phyloP scores from a whole-genome alignment of 1,140 invertebrate species.

The Planococcus citri region DNA sequence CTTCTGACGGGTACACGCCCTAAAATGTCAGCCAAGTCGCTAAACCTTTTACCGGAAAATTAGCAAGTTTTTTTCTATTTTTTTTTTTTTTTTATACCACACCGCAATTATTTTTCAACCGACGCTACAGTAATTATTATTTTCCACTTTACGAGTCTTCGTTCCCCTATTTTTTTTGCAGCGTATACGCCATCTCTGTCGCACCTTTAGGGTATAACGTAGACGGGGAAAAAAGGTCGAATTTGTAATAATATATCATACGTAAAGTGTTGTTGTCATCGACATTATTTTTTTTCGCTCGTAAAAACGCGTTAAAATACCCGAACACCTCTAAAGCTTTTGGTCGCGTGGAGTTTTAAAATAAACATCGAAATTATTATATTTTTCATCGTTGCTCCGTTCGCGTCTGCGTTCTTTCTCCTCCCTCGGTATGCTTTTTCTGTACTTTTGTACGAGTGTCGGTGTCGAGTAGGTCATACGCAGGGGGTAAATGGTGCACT shows the following conservation, averaged over 20 bases:
- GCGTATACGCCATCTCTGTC: neutral
- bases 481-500: too few species aligned
- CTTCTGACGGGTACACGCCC: neutral
- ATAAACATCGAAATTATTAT: neutral
- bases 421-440: too few species aligned
- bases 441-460: too few species aligned
- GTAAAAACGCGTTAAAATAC: neutral
- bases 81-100: neutral
- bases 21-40: conserved; percentile 2
- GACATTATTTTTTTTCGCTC: neutral
- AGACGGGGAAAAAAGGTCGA: neutral
- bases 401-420: too few species aligned
- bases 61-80: neutral
- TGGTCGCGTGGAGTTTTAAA: neutral
- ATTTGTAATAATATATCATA: neutral
- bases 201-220: neutral
- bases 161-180: neutral
- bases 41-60: conserved; percentile 7
- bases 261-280: neutral
- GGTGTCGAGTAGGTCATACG: too few species aligned
- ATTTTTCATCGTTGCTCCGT: too few species aligned
- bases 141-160: neutral
- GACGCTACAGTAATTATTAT: neutral
- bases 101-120: conserved; percentile 3
- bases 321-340: neutral